Evolutionary conservation across 2,888 invertebrate genomes (phyloP).

Genomic region (Gymnoscelis rufifasciata): DNA sequence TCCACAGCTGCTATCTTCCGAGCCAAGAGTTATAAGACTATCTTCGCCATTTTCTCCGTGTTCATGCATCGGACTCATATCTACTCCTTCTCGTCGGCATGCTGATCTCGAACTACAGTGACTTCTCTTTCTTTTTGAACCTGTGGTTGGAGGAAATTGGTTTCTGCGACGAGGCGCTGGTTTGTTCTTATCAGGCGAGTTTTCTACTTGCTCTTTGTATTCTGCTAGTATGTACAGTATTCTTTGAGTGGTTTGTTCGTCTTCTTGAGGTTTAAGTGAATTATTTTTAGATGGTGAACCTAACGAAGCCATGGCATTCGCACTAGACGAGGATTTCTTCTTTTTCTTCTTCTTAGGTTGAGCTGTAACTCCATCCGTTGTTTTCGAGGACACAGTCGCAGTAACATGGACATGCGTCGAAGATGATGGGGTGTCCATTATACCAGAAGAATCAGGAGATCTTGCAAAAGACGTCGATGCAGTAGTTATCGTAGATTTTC

Average conservation of each 20-base stretch:
- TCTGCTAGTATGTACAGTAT: slow-evolving; percentile 89
- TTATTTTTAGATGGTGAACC: slow-evolving; percentile 79
- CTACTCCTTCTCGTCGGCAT: slow-evolving; percentile 49
- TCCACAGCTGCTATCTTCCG: slow-evolving; percentile 87
- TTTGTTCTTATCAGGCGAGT: slow-evolving; percentile 90
- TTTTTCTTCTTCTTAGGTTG: slow-evolving; percentile 49
- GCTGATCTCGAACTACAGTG: slow-evolving; percentile 75
- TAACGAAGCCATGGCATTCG: slow-evolving; percentile 78
- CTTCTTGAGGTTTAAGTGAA: slow-evolving; percentile 86
- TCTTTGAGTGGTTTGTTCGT: slow-evolving; percentile 88
- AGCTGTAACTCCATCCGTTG: slow-evolving; percentile 24
- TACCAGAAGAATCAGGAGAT: slow-evolving; percentile 66
- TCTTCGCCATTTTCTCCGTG: slow-evolving; percentile 77
- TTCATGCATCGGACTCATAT: slow-evolving; percentile 74
- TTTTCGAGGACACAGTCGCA: slow-evolving; percentile 53
- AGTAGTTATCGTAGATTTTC: slow-evolving; percentile 57
- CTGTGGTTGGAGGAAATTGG: slow-evolving; percentile 84
- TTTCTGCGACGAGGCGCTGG: slow-evolving; percentile 87
- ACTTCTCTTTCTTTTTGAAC: slow-evolving; percentile 85
- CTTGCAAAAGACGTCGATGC: slow-evolving; percentile 56
- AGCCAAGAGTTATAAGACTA: slow-evolving; percentile 83
- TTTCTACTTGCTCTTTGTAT: slow-evolving; percentile 88
- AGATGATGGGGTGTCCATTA: slow-evolving; percentile 57
- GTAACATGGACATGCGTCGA: slow-evolving; percentile 53
- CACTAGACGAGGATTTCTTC: slow-evolving; percentile 78